phyloP scores from a whole-genome alignment of 2,113 vertebrate genomes.

The Rhynchomys soricoides region DNA sequence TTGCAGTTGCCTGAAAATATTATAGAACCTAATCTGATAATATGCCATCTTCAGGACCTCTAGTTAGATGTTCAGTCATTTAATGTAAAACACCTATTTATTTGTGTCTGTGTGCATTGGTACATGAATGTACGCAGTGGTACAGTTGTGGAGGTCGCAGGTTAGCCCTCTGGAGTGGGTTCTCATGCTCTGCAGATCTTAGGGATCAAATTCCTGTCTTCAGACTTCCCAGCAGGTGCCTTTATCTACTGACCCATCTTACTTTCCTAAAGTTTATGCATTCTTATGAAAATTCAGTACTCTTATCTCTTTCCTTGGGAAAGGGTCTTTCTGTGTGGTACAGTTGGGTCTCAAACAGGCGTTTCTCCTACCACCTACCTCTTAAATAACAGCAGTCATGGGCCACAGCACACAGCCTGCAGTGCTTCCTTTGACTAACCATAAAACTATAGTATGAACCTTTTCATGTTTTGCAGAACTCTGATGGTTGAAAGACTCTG shows the following conservation, averaged over 20 bases:
- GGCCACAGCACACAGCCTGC: not conserved
- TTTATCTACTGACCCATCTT: not conserved
- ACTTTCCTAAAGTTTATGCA: not conserved
- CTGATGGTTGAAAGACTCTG: constrained; percentile 7
- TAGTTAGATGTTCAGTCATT: not conserved
- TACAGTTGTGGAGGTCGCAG: not conserved
- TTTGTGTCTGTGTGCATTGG: not conserved
- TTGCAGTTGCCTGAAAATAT: no score
- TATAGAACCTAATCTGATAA: not conserved
- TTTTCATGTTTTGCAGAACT: not conserved
- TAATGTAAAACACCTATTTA: no score
- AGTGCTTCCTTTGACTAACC: not conserved
- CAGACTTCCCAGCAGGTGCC: not conserved
- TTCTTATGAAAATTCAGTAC: not conserved
- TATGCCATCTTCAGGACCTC: not conserved
- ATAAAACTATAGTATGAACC: not conserved
- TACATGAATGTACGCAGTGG: not conserved
- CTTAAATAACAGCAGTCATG: not conserved
- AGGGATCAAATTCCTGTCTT: not conserved
- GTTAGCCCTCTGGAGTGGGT: not conserved
- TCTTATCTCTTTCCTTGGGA: not conserved
- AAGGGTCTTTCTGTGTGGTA: not conserved
- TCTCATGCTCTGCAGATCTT: not conserved
- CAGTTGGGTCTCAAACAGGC: not conserved
- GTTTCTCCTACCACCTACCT: no score